These are phyloP conservation scores for Eupithecia insigniata DNA, from an alignment of 2,888 invertebrate species.

Conservation along the genomic window DNA sequence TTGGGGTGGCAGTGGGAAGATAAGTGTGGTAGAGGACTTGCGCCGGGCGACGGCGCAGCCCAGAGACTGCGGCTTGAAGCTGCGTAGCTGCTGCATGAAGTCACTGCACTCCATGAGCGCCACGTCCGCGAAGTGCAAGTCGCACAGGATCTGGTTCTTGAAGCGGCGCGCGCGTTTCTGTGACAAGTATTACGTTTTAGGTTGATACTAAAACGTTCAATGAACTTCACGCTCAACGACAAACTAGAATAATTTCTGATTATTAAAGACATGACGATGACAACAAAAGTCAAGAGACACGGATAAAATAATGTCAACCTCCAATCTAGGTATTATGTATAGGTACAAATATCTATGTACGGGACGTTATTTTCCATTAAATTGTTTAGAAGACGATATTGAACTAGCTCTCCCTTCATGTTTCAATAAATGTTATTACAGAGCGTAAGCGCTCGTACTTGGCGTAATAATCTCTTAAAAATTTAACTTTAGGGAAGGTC, in stretches of 20 bases:
- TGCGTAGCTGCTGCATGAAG: slow-evolving; percentile 98
- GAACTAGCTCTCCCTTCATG: neutral
- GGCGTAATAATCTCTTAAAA: too few species aligned
- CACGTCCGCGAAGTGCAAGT: slow-evolving; percentile 98
- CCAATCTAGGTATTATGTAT: neutral
- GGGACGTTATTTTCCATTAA: neutral
- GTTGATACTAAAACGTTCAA: neutral
- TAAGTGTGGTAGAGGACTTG: slow-evolving; percentile 96
- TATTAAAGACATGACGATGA: neutral
- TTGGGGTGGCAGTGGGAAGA: slow-evolving; percentile 96
- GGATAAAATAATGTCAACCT: neutral
- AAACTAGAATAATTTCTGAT: neutral
- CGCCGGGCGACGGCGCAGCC: slow-evolving; percentile 97
- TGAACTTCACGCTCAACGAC: too few species aligned
- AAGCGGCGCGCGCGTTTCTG: slow-evolving; percentile 87
- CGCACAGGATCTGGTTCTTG: slow-evolving; percentile 97
- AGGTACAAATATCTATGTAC: neutral
- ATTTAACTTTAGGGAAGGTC: too few species aligned
- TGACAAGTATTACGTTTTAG: neutral
- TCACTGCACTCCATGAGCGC: slow-evolving; percentile 98
- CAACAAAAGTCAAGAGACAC: neutral
- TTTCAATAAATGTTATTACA: neutral
- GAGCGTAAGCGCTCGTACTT: too few species aligned
- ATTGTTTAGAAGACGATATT: neutral
- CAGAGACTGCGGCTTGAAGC: slow-evolving; percentile 97